Percentiles rank a stretch among this genome's conserved stretches.
Conservation (phyloP, 2,113 vertebrate genomes). For the Serilophus lunatus region DNA sequence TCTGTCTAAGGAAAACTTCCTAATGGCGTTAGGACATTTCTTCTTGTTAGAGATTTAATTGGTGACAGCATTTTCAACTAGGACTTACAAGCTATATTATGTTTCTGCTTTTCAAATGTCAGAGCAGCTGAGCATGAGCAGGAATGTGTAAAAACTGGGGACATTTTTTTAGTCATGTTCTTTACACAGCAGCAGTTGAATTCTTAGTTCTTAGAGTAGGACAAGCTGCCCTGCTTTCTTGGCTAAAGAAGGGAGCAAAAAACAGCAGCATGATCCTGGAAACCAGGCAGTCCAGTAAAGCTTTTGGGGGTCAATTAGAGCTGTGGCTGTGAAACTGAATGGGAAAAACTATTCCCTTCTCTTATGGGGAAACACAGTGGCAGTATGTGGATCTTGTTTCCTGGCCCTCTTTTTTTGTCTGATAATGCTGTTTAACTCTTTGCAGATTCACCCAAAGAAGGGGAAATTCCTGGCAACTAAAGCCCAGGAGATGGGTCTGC, state of each 20-base stretch:
- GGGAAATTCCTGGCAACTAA: slow-evolving; percentile 87
- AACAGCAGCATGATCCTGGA: background rate
- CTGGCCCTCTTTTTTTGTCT: background rate
- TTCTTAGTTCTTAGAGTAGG: background rate
- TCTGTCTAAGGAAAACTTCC: background rate
- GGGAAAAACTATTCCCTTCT: too few species aligned
- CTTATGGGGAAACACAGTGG: background rate
- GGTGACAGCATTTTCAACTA: background rate
- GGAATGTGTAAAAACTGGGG: background rate
- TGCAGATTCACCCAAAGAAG: slow-evolving; percentile 81
- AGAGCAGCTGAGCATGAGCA: background rate
- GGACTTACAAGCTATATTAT: background rate
- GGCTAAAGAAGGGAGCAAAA: background rate
- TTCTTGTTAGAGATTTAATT: background rate
- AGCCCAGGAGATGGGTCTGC: slow-evolving; percentile 87
- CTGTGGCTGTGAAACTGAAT: background rate
- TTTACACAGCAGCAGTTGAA: background rate
- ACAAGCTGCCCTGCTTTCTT: background rate
- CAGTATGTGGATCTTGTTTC: background rate
- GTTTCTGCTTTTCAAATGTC: background rate
- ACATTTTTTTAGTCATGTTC: background rate
- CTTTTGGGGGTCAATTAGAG: background rate
- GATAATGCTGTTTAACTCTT: background rate
- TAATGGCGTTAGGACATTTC: background rate
- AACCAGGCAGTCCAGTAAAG: background rate